These are phyloP conservation scores for Eulemur albifrons DNA, from an alignment of 2,797 vertebrate genomes.

Conservation along the genomic window DNA sequence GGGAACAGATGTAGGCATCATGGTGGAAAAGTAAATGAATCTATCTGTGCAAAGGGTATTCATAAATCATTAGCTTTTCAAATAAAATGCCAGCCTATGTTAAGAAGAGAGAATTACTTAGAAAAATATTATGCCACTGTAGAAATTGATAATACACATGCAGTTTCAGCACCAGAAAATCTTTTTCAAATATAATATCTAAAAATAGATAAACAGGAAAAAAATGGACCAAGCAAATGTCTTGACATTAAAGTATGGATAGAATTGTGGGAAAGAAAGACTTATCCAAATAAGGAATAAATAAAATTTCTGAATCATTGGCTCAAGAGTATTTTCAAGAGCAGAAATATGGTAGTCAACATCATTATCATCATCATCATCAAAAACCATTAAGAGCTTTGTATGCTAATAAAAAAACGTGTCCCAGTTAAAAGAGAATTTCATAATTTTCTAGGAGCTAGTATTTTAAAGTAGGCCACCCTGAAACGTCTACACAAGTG, in stretches of 20 bases:
- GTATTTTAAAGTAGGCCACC: neutral
- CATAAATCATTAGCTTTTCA: constrained; percentile 31
- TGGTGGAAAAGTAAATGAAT: constrained; percentile 7
- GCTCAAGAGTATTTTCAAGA: neutral
- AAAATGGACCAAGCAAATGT: neutral
- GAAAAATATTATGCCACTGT: constrained; percentile 28
- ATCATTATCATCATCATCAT: neutral
- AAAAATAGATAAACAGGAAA: constrained; percentile 13
- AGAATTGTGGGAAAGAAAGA: neutral
- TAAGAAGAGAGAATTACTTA: constrained; percentile 39
- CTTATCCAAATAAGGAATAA: neutral
- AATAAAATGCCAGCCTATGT: constrained; percentile 15
- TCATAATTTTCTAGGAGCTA: neutral
- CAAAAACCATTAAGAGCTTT: neutral
- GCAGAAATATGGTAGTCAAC: neutral
- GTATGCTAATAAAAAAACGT: neutral
- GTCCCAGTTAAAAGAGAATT: neutral
- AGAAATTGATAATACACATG: neutral
- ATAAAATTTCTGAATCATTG: neutral
- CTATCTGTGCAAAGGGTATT: neutral
- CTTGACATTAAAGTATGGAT: neutral
- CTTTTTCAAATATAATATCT: neutral
- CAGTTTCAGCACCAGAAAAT: neutral
- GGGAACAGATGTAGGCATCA: neutral
- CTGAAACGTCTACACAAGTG: neutral